Evolutionary conservation across 2,113 vertebrate genomes (phyloP), one percentile per base, ranked within the genome.

Genomic region (Pampusana beccarii): DNA sequence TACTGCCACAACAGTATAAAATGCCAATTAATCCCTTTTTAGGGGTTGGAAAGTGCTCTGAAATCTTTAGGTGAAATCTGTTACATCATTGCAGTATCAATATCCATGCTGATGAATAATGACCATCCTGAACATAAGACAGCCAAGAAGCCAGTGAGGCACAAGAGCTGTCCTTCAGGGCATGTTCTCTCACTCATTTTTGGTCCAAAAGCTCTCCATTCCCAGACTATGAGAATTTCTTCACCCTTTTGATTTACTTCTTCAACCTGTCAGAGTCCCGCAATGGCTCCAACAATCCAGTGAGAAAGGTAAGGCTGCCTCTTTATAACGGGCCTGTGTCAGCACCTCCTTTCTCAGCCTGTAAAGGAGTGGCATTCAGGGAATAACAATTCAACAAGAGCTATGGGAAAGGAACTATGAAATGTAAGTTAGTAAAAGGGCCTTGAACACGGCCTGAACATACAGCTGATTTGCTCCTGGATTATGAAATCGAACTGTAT

Each of bases 311-410:
- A 70, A 75, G 53, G 60, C 90, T 86, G 93, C n/a, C 69, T 86
- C 88, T 94, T 94, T 96, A 88, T 54, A 95, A 86, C 93, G 92
- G 80, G 53, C 31, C 86, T 92, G 86, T 86, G 93, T 96, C 95
- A 96, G 82, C 95, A 93, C 95, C 93, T 96, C 88, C 10, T 9
- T 92, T 95, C 93, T 94, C 92, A 93, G 90, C 93, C 95, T 74
- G 77, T 96, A 94, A 96, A 96, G 82, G 92, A 94, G 38, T 7
- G 57, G 91, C 82, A 90, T 66, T 86, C n/a, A 25, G 96, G 96
- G 93, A 96, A 66, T 72, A 95, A 95, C 94, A 95, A 96, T 26
- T 93, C 93, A 93, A 16, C 77, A 51, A 88, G 80, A 92, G 93
- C 86, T 94, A 60, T 86, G 94, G 92, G 88, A 90, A 95, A 96